Conservation (phyloP, 1,140 invertebrate genomes). For the Ips typographus region DNA sequence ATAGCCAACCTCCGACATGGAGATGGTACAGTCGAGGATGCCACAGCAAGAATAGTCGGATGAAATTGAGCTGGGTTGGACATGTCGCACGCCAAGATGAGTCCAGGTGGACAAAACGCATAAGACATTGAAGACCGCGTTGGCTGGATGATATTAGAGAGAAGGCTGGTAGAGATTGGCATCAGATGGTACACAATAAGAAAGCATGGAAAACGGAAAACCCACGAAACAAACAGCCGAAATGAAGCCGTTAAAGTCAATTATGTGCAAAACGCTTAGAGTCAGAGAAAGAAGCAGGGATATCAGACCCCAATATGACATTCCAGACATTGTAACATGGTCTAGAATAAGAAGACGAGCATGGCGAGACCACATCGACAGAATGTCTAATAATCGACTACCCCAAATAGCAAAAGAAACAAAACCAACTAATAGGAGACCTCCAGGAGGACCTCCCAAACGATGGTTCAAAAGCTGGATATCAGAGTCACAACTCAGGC, state of each 20-base stretch:
- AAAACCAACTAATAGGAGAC: conserved; percentile 15
- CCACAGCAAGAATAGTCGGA: no score
- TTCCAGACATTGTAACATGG: conserved; percentile 8
- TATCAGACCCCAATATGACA: conserved; percentile 7
- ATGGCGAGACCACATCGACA: conserved; percentile 22
- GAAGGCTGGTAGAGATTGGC: no score
- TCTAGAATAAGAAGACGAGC: not conserved
- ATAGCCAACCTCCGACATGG: no score
- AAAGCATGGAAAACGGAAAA: no score
- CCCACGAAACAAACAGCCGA: not conserved
- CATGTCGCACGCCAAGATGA: no score
- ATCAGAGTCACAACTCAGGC: conserved; percentile 12
- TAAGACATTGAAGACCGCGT: no score
- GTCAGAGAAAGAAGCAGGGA: conserved; percentile 10
- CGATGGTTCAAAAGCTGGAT: conserved; percentile 22
- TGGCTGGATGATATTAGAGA: no score
- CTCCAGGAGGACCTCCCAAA: conserved; percentile 19
- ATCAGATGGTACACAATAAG: no score
- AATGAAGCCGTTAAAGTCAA: conserved; percentile 12
- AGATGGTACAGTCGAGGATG: no score
- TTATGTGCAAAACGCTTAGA: conserved; percentile 8
- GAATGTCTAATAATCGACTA: conserved; percentile 19
- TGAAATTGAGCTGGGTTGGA: no score
- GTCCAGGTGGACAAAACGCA: no score
- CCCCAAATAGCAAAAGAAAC: conserved; percentile 22